Evolutionary conservation across 2,888 invertebrate genomes (phyloP).

Genomic region (Ennomos fuscantarius): DNA sequence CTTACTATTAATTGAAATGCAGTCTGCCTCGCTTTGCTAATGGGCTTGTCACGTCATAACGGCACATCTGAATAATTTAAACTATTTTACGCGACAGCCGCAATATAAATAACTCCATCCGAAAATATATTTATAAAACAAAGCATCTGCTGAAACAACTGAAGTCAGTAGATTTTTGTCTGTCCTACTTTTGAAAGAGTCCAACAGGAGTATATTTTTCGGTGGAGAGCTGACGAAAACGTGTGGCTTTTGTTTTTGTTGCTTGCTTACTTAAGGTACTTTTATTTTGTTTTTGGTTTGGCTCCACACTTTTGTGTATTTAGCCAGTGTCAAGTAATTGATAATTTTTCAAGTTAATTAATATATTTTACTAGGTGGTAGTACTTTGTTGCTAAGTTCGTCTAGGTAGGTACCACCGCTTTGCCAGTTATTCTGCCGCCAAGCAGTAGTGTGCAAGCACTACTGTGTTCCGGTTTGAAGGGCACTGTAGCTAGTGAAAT

Average conservation of each 20-base stretch:
- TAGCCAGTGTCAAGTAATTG: too few relatives aligned
- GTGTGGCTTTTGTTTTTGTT: slow-evolving; percentile 24
- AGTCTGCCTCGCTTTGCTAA: slow-evolving; percentile 56
- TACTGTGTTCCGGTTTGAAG: too few relatives aligned
- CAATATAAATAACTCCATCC: slow-evolving; percentile 36
- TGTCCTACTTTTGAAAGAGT: slow-evolving; percentile 44
- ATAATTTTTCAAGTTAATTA: too few relatives aligned
- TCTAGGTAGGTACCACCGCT: too few relatives aligned
- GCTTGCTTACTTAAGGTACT: slow-evolving; percentile 7
- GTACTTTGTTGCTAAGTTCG: too few relatives aligned
- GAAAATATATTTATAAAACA: slow-evolving; percentile 46
- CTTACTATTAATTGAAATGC: slow-evolving; percentile 64
- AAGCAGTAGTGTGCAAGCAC: too few relatives aligned
- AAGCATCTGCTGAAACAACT: slow-evolving; percentile 42
- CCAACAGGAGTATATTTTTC: slow-evolving; percentile 38
- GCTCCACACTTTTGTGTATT: too few relatives aligned
- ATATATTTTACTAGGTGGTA: too few relatives aligned
- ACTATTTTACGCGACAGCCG: slow-evolving; percentile 33
- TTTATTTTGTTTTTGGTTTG: too few relatives aligned
- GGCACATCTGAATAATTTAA: slow-evolving; percentile 41
- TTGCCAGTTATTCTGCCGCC: too few relatives aligned
- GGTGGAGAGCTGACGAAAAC: slow-evolving; percentile 7
- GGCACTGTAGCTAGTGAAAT: too few relatives aligned
- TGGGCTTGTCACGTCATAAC: slow-evolving; percentile 52
- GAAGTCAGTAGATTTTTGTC: slow-evolving; percentile 40